A percentile compares a stretch with the other conserved stretches of the same genome.
Evolutionary conservation across 2,888 invertebrate genomes (phyloP).

Genomic region (Onthophagus sagittarius): DNA sequence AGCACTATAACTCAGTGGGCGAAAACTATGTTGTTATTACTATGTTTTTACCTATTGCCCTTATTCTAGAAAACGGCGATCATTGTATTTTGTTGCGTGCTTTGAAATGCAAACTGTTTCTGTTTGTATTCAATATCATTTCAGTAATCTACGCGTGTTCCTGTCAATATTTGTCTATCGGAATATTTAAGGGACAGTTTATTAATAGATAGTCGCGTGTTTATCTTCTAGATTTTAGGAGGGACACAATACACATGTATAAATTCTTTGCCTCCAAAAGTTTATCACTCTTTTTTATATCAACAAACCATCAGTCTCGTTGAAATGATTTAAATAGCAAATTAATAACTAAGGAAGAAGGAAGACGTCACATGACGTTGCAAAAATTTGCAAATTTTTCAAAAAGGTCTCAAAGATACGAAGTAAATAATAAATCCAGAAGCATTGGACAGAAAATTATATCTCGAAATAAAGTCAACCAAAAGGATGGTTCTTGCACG

Average conservation of each 20-base stretch:
- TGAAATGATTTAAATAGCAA: too few relatives aligned
- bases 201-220: neutral
- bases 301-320: neutral
- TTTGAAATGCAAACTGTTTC: neutral
- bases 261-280: neutral
- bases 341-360: too few relatives aligned
- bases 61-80: neutral
- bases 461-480: too few relatives aligned
- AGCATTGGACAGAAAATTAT: too few relatives aligned
- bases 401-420: too few relatives aligned
- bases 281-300: neutral
- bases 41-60: neutral
- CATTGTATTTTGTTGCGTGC: neutral
- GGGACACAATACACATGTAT: neutral
- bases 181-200: neutral
- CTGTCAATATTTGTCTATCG: neutral
- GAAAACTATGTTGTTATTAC: neutral
- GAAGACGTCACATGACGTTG: too few relatives aligned
- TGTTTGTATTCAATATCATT: neutral
- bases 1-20: slow-evolving; percentile 4
- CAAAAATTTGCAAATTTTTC: too few relatives aligned
- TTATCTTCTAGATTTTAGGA: neutral
- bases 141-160: neutral
- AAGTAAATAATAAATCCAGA: too few relatives aligned
- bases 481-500: too few relatives aligned